Evolutionary conservation across 2,113 vertebrate species (phyloP), one percentile per base, ranked within the genome.

Genomic region (Mirounga angustirostris): DNA sequence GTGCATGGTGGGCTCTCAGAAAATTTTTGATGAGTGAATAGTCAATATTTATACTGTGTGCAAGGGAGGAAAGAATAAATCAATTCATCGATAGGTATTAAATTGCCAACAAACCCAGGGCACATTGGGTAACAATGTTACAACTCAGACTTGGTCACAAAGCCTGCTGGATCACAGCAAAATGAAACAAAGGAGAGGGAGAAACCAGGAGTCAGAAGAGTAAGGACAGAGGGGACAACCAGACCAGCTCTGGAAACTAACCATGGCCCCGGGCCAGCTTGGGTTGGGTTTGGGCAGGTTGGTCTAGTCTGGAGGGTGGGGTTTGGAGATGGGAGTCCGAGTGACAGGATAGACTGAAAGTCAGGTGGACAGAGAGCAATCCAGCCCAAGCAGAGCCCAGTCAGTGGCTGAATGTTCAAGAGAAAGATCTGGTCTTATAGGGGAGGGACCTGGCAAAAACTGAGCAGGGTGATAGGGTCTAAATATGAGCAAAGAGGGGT

Each of bases 51-150:
- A 87, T 22, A 91, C 73, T 24, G 19, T 69, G 26, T 54, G 5
- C 61, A 67, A 87, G 21, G 28, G 28, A 30, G 83, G 67, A 95
- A 96, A 89, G 74, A 52, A 89, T 22, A 63, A 86, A 94, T 71
- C 73, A 86, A 87, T 36, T 63, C 82, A 92, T 63, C 79, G 79
- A 84, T 40, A 86, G n/a, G 16, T 91, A 80, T 94, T 84, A 80
- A 30, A 8, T 63, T 84, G 81, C 40, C 74, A 92, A 52, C 12
- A 80, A 96, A 19, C 12, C 46, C 30, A 80, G 71, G 67, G 61
- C 19, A 92, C 40, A 43, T 11, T 95, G 91, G 43, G 46, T 71
- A 97, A 78, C 9, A 74, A 73, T 30, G 13, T 74, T 63, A 65
- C 22, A 59, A 84, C 13, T 79, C 65, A 43, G 33, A 88, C 52